Percentiles rank a stretch among this genome's conserved stretches.
These are phyloP conservation scores for Calypte anna DNA, from an alignment of 2,113 vertebrate species.

Conservation along the genomic window DNA sequence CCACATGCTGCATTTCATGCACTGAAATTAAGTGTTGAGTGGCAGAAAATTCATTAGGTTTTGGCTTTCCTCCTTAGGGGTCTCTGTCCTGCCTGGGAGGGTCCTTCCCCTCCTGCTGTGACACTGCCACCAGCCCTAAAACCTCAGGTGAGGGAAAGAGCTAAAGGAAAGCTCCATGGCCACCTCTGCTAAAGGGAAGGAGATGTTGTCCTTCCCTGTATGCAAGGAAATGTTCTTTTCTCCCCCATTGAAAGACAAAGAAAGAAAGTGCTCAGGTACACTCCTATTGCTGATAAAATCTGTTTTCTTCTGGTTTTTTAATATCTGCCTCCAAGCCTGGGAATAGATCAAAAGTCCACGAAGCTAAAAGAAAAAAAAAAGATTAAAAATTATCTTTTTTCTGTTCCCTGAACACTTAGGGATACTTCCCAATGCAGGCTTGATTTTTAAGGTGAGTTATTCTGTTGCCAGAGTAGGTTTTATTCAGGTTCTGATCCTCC, in stretches of 20 bases:
- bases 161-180: background rate
- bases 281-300: background rate
- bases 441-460: constrained; percentile 53
- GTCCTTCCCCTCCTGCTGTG: background rate
- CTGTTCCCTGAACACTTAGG: background rate
- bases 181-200: background rate
- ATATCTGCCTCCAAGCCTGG: background rate
- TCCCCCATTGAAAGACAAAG: background rate
- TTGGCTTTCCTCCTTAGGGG: background rate
- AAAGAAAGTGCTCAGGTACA: background rate
- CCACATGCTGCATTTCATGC: background rate
- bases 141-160: background rate
- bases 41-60: background rate
- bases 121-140: background rate
- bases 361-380: background rate
- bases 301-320: background rate
- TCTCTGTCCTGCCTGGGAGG: too few relatives aligned
- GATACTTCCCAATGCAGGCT: background rate
- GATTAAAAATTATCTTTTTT: background rate
- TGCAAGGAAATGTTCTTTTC: background rate
- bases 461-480: constrained; percentile 57
- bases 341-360: background rate
- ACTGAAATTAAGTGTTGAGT: background rate
- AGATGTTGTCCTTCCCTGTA: background rate
- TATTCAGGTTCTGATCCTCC: background rate